Percentiles rank a stretch among this genome's conserved stretches.
These are phyloP conservation scores for Calypte anna DNA, from an alignment of 2,113 vertebrate genomes.

Conservation along the genomic window DNA sequence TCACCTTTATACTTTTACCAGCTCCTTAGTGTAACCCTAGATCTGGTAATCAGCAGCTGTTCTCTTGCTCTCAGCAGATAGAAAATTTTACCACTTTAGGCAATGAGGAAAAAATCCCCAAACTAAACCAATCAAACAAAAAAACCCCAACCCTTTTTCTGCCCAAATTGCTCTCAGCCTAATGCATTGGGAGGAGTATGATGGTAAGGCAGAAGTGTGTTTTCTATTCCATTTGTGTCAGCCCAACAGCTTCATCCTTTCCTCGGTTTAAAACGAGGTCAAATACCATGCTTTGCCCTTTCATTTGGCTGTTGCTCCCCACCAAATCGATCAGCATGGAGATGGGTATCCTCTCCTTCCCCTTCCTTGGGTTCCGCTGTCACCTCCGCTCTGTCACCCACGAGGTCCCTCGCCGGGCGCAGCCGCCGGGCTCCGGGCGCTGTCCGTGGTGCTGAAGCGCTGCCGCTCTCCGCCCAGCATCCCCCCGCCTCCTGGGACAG, in stretches of 20 bases:
- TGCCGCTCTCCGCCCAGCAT: accelerated
- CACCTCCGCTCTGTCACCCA: not conserved
- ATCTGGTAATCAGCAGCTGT: not conserved
- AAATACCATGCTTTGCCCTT: not conserved
- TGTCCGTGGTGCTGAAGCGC: constrained; percentile 66
- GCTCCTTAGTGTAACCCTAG: constrained; percentile 25
- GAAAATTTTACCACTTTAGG: not conserved
- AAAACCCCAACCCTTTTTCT: not conserved
- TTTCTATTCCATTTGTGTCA: not conserved
- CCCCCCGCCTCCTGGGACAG: not conserved
- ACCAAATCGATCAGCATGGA: accelerated
- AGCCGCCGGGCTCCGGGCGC: not conserved
- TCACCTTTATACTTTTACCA: constrained; percentile 21
- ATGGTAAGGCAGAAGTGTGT: accelerated
- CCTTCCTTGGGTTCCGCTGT: not conserved
- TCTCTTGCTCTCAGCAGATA: not conserved
- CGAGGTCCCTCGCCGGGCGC: no score
- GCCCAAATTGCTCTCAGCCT: not conserved
- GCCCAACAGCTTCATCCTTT: not conserved
- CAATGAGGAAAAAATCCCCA: not conserved
- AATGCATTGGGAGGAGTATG: not conserved
- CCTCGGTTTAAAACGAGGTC: not conserved
- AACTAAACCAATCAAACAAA: no score
- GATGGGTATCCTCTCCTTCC: not conserved
- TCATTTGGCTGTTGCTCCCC: not conserved